Evolutionary conservation across 2,888 invertebrate genomes (phyloP).

Genomic region (Plutella xylostella): DNA sequence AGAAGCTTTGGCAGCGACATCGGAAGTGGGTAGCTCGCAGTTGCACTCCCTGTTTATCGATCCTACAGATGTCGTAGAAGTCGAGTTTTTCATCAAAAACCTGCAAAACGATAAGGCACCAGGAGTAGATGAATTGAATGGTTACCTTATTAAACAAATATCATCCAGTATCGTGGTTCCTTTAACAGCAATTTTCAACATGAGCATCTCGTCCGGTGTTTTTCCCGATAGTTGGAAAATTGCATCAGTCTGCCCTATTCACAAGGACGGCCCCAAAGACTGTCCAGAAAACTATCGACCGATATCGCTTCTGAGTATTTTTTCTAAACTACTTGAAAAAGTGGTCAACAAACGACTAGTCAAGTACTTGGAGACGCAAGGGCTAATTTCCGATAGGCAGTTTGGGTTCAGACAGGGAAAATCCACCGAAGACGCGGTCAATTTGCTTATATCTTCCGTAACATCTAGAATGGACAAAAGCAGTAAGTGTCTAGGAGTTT

Average conservation of each 20-base stretch:
- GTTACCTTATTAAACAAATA: neutral
- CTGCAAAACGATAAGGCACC: neutral
- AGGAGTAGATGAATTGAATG: no score
- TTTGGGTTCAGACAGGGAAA: no score
- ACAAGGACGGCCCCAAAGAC: neutral
- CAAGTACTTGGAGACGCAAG: no score
- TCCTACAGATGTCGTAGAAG: neutral
- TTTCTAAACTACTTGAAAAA: no score
- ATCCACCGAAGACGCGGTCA: no score
- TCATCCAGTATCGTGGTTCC: neutral
- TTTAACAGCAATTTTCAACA: neutral
- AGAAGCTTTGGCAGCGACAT: neutral
- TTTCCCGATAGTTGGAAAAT: neutral
- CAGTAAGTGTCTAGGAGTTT: no score
- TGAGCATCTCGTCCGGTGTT: neutral
- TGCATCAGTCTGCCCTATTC: neutral
- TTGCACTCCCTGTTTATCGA: neutral
- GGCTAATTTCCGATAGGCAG: no score
- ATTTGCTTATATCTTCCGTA: no score
- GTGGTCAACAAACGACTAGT: no score
- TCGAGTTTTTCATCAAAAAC: neutral
- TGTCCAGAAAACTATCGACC: neutral
- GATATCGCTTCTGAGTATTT: neutral
- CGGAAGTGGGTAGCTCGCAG: no score
- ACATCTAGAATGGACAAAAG: no score